Conservation (phyloP, 2,888 invertebrate genomes). For the Halictus quadricinctus region DNA sequence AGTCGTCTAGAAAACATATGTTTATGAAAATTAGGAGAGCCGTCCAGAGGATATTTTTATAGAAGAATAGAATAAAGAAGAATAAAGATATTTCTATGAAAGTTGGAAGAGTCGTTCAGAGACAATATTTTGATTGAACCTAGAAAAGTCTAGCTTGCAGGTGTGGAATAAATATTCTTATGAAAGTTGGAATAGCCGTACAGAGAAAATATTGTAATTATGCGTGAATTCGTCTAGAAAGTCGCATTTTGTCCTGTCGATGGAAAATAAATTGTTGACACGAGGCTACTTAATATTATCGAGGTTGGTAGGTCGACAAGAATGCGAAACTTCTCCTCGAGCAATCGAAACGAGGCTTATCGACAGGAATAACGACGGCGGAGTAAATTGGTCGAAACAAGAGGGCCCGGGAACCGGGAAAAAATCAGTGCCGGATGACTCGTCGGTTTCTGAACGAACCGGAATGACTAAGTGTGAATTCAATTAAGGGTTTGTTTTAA, state of each 20-base stretch:
- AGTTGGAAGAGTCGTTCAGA: not conserved
- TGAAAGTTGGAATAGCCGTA: not conserved
- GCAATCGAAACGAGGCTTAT: conserved; percentile 34
- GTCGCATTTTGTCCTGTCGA: not conserved
- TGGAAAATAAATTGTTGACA: not conserved
- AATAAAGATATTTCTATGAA: not conserved
- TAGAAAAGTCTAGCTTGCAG: not conserved
- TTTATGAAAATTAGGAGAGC: no score
- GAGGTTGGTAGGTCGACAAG: not conserved
- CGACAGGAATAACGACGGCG: conserved; percentile 46
- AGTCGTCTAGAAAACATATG: no score
- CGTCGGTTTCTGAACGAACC: conserved; percentile 74
- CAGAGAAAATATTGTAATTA: not conserved
- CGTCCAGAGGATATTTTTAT: no score
- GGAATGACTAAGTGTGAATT: conserved; percentile 81
- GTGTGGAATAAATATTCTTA: not conserved
- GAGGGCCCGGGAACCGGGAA: conserved; percentile 70
- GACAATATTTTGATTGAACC: not conserved
- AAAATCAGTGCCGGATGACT: conserved; percentile 81
- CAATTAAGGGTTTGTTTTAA: conserved; percentile 80
- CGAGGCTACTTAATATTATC: not conserved
- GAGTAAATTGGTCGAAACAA: conserved; percentile 66
- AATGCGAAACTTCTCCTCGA: not conserved
- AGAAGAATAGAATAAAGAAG: no score
- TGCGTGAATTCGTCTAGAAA: not conserved